Percentiles rank a stretch among this genome's conserved stretches.
Conservation (phyloP, 2,113 vertebrate genomes). For the Ginglymostoma cirratum region DNA sequence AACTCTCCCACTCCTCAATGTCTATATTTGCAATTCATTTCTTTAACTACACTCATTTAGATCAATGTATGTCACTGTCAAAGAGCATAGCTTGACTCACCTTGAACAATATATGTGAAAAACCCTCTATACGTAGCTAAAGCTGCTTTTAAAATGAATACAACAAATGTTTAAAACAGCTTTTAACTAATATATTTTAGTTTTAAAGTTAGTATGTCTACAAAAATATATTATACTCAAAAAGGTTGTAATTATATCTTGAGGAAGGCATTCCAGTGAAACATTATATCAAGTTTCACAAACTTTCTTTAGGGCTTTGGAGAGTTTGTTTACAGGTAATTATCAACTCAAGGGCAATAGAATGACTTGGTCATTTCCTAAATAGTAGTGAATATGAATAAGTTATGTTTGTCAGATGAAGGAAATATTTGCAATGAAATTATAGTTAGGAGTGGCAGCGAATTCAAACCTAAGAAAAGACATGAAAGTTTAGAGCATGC, state of each 20-base stretch:
- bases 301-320: background rate
- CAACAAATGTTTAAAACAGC: background rate
- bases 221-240: background rate
- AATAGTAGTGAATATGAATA: slow-evolving; percentile 4
- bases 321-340: slow-evolving; percentile 5
- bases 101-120: background rate
- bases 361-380: background rate
- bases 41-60: background rate
- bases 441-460: background rate
- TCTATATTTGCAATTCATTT: too few relatives aligned
- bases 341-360: background rate
- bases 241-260: background rate
- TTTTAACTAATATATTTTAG: background rate
- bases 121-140: background rate
- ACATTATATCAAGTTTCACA: background rate
- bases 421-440: background rate
- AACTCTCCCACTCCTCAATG: too few relatives aligned
- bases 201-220: background rate
- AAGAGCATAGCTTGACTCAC: background rate
- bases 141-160: background rate
- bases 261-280: background rate
- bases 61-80: background rate
- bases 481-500: background rate
- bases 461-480: background rate
- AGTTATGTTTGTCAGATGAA: background rate